A percentile compares a stretch with the other conserved stretches of the same genome.
Conservation (phyloP, 1,140 invertebrate genomes). For the Heliconius congener region DNA sequence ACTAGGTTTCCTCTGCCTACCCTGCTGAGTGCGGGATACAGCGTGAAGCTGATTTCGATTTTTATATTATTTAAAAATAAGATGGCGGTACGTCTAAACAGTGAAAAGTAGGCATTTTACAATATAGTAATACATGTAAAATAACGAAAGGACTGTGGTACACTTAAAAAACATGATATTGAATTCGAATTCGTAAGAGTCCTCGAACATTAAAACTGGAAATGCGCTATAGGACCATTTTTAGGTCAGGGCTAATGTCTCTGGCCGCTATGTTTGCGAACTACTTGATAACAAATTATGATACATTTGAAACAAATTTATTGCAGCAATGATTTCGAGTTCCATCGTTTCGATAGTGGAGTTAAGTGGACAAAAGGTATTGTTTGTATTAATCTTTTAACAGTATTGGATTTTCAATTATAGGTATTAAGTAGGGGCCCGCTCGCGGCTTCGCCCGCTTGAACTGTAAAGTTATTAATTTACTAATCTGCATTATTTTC, state of each 20-base stretch:
- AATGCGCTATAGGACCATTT: slow-evolving; percentile 26
- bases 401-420: background rate
- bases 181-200: slow-evolving; percentile 26
- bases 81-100: too few species aligned
- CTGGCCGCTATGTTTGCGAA: slow-evolving; percentile 18
- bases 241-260: slow-evolving; percentile 27
- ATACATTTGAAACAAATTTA: slow-evolving; percentile 13
- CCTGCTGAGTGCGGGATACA: too few species aligned
- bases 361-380: background rate
- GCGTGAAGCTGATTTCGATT: too few species aligned
- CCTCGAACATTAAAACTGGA: slow-evolving; percentile 27
- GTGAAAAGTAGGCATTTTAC: too few species aligned
- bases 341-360: background rate
- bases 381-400: background rate
- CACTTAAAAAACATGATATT: slow-evolving; percentile 27
- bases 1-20: too few species aligned
- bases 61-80: too few species aligned
- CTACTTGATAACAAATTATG: slow-evolving; percentile 32
- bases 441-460: too few species aligned
- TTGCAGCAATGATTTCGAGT: background rate
- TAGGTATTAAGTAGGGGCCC: too few species aligned
- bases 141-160: background rate
- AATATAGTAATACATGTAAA: background rate
- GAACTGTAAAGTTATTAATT: too few species aligned
- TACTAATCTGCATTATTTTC: too few species aligned